Base-by-base conservation (phyloP, 2,888 invertebrate species). In the Epistrophella euchroma region DNA sequence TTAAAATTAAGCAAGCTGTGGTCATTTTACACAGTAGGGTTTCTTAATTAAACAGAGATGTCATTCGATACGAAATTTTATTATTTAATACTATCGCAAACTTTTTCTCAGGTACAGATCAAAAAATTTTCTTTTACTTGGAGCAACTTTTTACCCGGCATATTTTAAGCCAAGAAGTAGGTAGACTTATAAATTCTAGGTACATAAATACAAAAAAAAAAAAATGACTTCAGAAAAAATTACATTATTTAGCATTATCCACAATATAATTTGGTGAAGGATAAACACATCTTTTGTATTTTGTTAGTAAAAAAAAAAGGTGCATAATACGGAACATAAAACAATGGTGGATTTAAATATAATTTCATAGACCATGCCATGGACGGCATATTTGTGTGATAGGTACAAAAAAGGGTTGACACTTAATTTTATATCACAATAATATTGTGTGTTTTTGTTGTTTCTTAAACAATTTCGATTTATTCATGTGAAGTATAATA, bases 401-500 rank as follows among this genome's bases (percentile, higher is more conserved):
- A 17, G 58, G 35, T 77, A 45, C 40, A 45, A 60, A 74, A 77
- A 74, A 25, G 79, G 76, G 55, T 66, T 66, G 47, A 66, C 66
- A 66, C 66, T 66, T 47, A 62, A 37, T 70, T 64, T 62, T 55
- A 72, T 86, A 32, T 7, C 9, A 32, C 32, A 37, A 15, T 28
- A 43, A 62, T 6, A 47, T 19, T 7, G 13, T 56, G 45, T 28
- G 58, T 60, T 19, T 64, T 86, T 86, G 82, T 35, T 74, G 82
- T 78, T 35, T 35, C 22, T 66, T 85, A 62, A 86, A 86, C 77
- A 82, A 78, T 62, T 82, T 86, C 64, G 13, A 56, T 32, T 56
- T 22, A 32, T 45, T 83, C 25, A 22, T 64, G 40, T 86, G 62
- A 86, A 40, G 66, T 86, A 62, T 28, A 25, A 25, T 28, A 86